Conservation (phyloP, 2,113 vertebrate genomes). For the Centropristis striata region DNA sequence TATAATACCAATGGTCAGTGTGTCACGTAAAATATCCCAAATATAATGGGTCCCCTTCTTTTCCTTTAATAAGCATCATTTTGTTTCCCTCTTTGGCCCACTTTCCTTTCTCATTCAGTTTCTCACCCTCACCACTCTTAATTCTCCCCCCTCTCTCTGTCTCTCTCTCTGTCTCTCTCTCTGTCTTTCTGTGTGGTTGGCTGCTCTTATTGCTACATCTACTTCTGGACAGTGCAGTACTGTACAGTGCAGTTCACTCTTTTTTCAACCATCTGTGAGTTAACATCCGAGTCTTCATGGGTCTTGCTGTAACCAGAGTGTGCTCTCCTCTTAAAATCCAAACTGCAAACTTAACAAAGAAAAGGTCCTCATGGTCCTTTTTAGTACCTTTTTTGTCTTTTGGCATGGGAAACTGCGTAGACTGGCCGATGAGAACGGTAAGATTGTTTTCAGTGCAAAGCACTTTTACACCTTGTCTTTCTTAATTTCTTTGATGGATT, state of each 20-base stretch:
- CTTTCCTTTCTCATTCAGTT: slow-evolving; percentile 44
- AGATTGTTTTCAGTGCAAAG: slow-evolving; percentile 47
- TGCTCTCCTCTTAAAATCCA: slow-evolving; percentile 82
- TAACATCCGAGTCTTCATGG: slow-evolving; percentile 68
- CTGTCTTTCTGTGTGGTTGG: not conserved
- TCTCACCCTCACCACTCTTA: slow-evolving; percentile 2
- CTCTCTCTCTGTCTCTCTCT: slow-evolving; percentile 19
- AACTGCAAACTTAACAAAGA: slow-evolving; percentile 81
- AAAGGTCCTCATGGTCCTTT: slow-evolving; percentile 83
- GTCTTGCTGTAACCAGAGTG: slow-evolving; percentile 83
- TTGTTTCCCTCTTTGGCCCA: slow-evolving; percentile 35
- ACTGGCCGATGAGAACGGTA: slow-evolving; percentile 93
- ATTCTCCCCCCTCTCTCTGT: slow-evolving; percentile 7
- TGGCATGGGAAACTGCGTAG: slow-evolving; percentile 95
- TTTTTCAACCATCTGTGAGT: slow-evolving; percentile 22
- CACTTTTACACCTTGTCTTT: not conserved
- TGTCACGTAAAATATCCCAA: slow-evolving; percentile 41
- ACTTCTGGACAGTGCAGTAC: slow-evolving; percentile 1
- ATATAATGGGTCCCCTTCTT: slow-evolving; percentile 40
- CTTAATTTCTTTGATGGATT: slow-evolving; percentile 9
- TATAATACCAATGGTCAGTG: not conserved
- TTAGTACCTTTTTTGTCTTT: slow-evolving; percentile 67
- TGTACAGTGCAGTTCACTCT: not conserved
- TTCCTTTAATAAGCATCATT: slow-evolving; percentile 73
- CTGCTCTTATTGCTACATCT: not conserved